Percentiles rank a stretch among this genome's conserved stretches.
Evolutionary conservation across 64 coral and sea anemone species (phyloP).

Genomic region (Anthopleura sola): DNA sequence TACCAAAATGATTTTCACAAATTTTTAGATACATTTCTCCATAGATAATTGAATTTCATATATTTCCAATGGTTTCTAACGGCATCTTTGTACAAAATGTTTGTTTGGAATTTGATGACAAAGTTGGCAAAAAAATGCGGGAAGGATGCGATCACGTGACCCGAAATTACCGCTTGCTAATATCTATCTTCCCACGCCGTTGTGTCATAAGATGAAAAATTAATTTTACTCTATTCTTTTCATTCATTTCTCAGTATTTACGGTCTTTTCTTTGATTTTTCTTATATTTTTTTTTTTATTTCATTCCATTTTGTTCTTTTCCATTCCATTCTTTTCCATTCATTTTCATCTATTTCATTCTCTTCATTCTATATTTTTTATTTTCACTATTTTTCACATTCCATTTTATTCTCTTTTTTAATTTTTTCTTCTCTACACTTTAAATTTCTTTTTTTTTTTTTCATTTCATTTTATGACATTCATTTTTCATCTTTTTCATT

Average conservation of each 20-base stretch:
- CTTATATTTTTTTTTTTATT: not conserved
- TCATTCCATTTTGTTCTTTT: not conserved
- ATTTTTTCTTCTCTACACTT: too few relatives aligned
- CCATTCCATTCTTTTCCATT: not conserved
- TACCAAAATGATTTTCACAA: not conserved
- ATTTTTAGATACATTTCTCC: not conserved
- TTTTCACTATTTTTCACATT: too few relatives aligned
- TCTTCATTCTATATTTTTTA: too few relatives aligned
- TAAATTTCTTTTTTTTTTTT: too few relatives aligned
- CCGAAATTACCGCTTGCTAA: too few relatives aligned
- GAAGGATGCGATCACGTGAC: not conserved
- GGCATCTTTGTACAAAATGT: not conserved
- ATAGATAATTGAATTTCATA: not conserved
- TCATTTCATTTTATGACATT: not conserved
- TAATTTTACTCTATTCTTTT: too few relatives aligned
- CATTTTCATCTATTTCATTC: not conserved
- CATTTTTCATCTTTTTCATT: not conserved
- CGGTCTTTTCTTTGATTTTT: too few relatives aligned
- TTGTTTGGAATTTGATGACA: not conserved
- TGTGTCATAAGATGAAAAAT: too few relatives aligned
- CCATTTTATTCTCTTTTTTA: too few relatives aligned
- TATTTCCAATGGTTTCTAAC: not conserved
- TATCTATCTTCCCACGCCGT: not conserved
- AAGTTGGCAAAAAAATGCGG: conserved; percentile 8
- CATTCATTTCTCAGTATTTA: too few relatives aligned